phyloP scores from a whole-genome alignment of 2,797 vertebrate genomes.

The Ispidina picta region DNA sequence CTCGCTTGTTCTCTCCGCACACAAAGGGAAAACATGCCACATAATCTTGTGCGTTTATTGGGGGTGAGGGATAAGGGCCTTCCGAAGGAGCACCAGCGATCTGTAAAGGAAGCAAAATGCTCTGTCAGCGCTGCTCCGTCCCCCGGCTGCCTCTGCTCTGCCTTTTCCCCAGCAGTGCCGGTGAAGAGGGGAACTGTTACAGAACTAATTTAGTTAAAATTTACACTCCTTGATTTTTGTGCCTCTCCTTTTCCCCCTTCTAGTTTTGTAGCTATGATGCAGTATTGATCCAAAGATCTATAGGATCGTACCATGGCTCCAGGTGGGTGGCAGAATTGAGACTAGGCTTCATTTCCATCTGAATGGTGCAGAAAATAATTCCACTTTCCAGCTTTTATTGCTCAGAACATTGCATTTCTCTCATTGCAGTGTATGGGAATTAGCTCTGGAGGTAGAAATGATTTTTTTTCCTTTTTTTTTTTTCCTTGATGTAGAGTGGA shows the following conservation, averaged over 20 bases:
- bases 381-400: constrained; percentile 52
- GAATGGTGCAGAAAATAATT: constrained; percentile 70
- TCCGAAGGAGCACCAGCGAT: not conserved
- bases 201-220: constrained; percentile 68
- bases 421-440: constrained; percentile 47
- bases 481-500: not conserved
- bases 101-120: not conserved
- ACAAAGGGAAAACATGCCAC: not conserved
- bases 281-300: constrained; percentile 72
- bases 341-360: constrained; percentile 70
- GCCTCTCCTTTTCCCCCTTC: not conserved
- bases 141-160: not conserved
- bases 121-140: not conserved
- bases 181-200: not conserved
- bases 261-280: constrained; percentile 64
- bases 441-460: constrained; percentile 47
- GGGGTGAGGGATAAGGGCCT: not conserved
- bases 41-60: not conserved
- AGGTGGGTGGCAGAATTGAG: constrained; percentile 66
- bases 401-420: constrained; percentile 58
- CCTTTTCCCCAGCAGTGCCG: not conserved
- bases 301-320: constrained; percentile 61
- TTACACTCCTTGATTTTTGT: constrained; percentile 48
- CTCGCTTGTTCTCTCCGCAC: not conserved
- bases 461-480: not conserved